Evolutionary conservation across 2,113 vertebrate genomes (phyloP).

Genomic region (Myanophis thanlyinensis): DNA sequence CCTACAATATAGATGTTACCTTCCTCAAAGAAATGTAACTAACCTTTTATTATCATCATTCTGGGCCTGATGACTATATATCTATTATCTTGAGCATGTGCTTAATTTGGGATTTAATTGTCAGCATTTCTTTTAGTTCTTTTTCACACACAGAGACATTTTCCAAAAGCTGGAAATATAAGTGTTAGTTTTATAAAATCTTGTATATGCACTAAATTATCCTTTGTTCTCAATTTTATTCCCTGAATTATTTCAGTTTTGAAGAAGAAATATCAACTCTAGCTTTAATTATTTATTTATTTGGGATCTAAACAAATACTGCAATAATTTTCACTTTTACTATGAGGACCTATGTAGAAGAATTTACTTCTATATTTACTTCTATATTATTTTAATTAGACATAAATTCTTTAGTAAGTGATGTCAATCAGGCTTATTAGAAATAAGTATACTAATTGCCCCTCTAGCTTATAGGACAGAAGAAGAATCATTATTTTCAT

Average conservation of each 20-base stretch:
- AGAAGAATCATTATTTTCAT: conserved; percentile 28
- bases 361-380: neutral
- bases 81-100: neutral
- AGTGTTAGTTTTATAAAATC: neutral
- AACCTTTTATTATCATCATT: neutral
- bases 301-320: neutral
- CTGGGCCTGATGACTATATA: neutral
- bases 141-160: neutral
- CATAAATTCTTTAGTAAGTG: conserved; percentile 6
- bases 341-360: neutral
- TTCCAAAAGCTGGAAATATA: neutral
- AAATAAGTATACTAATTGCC: conserved; percentile 44
- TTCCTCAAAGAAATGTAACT: neutral
- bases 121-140: neutral
- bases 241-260: neutral
- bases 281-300: neutral
- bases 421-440: neutral
- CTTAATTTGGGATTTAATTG: neutral
- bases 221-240: conserved; percentile 24
- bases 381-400: neutral
- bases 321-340: conserved; percentile 15
- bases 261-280: neutral
- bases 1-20: neutral
- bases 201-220: neutral
- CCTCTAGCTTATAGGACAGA: neutral